Evolutionary conservation across 1,140 invertebrate genomes (phyloP).

Genomic region (Euwallacea fornicatus): DNA sequence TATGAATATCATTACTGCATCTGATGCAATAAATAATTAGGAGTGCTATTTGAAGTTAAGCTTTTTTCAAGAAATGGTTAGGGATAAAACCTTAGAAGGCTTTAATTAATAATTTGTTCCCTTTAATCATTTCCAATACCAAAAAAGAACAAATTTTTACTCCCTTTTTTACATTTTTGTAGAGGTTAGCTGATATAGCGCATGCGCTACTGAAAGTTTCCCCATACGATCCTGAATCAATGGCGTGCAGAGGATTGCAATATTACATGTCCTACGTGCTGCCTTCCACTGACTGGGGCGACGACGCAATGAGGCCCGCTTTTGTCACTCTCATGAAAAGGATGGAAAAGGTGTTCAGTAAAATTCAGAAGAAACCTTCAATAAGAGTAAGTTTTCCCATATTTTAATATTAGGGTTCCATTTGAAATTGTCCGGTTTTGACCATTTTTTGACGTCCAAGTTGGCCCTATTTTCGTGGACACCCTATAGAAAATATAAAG

Average conservation of each 20-base stretch:
- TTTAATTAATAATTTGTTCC: too few relatives aligned
- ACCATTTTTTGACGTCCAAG: too few relatives aligned
- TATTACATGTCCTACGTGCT: constrained; percentile 94
- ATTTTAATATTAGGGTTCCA: too few relatives aligned
- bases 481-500: background rate
- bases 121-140: too few relatives aligned
- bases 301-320: constrained; percentile 89
- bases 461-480: too few relatives aligned
- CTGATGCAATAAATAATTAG: too few relatives aligned
- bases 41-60: too few relatives aligned
- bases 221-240: constrained; percentile 94
- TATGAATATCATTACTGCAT: too few relatives aligned
- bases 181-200: constrained; percentile 94
- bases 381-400: constrained; percentile 64
- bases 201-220: constrained; percentile 96
- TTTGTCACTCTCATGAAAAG: constrained; percentile 88
- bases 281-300: constrained; percentile 95
- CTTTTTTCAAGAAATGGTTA: too few relatives aligned
- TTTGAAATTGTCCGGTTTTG: too few relatives aligned
- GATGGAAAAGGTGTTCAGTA: constrained; percentile 95
- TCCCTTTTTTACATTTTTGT: constrained; percentile 42
- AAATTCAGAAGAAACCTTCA: constrained; percentile 94
- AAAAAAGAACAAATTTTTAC: background rate
- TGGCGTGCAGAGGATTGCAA: constrained; percentile 89
- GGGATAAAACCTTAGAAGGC: background rate